A percentile compares a stretch with the other conserved stretches of the same genome.
These are phyloP conservation scores for Axinella damicornis DNA, from an alignment of 37 sponge, comb jelly and placozoan genomes.

Conservation along the genomic window DNA sequence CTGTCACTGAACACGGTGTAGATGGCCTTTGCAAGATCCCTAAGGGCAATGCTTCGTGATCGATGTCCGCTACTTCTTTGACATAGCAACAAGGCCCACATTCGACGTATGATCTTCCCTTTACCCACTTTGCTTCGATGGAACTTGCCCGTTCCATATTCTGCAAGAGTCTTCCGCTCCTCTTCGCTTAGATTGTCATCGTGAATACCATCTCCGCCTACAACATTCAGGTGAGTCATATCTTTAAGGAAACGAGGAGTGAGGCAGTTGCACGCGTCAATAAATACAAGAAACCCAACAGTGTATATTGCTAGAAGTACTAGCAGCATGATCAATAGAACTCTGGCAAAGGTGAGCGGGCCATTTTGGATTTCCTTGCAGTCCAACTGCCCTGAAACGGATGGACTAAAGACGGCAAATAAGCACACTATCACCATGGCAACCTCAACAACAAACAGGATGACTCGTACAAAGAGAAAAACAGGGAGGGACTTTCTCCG, in stretches of 20 bases:
- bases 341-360: too few species aligned
- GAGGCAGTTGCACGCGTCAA: constrained; percentile 33
- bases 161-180: not conserved
- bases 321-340: too few species aligned
- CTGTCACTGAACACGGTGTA: not conserved
- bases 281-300: not conserved
- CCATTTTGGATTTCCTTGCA: too few species aligned
- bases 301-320: not conserved
- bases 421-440: too few species aligned
- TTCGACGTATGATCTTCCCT: not conserved
- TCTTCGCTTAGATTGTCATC: too few species aligned
- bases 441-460: too few species aligned
- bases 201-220: not conserved
- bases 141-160: not conserved
- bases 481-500: too few species aligned
- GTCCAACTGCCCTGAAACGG: too few species aligned
- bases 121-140: not conserved
- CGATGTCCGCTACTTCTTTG: not conserved
- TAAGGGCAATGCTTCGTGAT: not conserved
- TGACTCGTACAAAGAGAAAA: too few species aligned
- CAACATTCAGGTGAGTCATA: not conserved
- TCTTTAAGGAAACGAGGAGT: constrained; percentile 1
- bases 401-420: too few species aligned
- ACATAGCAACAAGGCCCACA: not conserved
- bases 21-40: constrained; percentile 2